A percentile compares a stretch with the other conserved stretches of the same genome.
phyloP scores from a whole-genome alignment of 2,113 vertebrate genomes.

The Zapornia atra region DNA sequence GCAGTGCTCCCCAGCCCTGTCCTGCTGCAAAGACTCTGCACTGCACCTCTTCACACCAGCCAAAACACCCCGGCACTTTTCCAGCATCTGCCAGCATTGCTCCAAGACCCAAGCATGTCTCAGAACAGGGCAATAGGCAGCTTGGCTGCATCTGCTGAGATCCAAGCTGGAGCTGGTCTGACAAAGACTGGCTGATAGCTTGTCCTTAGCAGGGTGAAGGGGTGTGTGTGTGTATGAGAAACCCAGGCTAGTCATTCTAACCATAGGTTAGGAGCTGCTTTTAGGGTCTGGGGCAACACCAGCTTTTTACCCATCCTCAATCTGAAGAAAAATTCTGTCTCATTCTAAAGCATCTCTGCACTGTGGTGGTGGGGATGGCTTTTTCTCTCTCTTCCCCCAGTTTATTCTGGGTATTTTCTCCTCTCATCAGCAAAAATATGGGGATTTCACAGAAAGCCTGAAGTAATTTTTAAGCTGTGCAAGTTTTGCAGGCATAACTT shows the following conservation, averaged over 20 bases:
- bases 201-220: not conserved
- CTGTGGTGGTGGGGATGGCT: not conserved
- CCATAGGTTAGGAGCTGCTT: not conserved
- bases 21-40: not conserved
- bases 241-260: not conserved
- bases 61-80: not conserved
- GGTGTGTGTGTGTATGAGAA: not conserved
- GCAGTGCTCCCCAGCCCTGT: not conserved
- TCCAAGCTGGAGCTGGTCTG: not conserved
- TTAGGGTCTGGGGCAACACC: not conserved
- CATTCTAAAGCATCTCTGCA: not conserved
- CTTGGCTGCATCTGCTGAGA: not conserved
- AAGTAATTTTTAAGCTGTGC: slow-evolving; percentile 12
- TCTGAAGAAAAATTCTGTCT: not conserved
- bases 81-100: not conserved
- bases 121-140: not conserved
- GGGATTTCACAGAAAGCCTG: slow-evolving; percentile 5
- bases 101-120: not conserved
- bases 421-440: not conserved
- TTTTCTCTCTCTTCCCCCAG: not conserved
- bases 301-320: not conserved
- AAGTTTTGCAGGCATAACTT: slow-evolving; percentile 37
- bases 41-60: not conserved
- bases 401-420: not conserved
- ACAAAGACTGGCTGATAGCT: not conserved